Conservation (phyloP, 2,113 vertebrate species). For the Pomatorhinus ruficollis region DNA sequence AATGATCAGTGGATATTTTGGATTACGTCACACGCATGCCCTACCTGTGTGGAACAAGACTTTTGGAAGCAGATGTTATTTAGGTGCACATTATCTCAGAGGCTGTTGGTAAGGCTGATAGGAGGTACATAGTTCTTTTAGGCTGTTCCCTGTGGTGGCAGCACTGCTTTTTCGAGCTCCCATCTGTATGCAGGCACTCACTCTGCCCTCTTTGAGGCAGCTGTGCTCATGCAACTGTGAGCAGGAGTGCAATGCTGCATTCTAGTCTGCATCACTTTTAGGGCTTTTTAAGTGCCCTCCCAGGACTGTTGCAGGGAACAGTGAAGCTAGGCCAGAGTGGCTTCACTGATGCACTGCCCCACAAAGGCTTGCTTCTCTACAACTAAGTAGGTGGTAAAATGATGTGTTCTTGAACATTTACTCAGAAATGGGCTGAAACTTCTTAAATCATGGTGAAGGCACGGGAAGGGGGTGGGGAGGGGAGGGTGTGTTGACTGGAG, state of each 20-base stretch:
- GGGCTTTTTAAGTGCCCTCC: background rate
- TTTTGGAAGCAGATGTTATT: background rate
- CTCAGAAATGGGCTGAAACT: background rate
- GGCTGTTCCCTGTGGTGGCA: background rate
- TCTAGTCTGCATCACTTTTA: background rate
- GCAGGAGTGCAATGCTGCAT: background rate
- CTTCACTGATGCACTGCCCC: background rate
- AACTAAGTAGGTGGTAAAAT: background rate
- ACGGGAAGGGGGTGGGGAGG: accelerated
- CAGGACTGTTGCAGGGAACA: background rate
- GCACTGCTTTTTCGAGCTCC: background rate
- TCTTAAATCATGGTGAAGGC: accelerated
- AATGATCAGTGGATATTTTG: background rate
- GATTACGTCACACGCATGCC: accelerated
- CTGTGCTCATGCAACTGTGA: background rate
- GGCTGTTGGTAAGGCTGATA: background rate
- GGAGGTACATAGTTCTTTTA: background rate
- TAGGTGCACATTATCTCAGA: accelerated
- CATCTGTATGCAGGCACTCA: background rate
- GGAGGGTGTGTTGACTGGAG: background rate
- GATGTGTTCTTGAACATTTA: background rate
- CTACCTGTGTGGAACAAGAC: background rate
- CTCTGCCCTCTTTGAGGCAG: background rate
- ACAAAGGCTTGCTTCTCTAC: background rate
- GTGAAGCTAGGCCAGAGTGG: background rate